phyloP scores from a whole-genome alignment of 2,888 invertebrate genomes.

The Abscondita cerata region DNA sequence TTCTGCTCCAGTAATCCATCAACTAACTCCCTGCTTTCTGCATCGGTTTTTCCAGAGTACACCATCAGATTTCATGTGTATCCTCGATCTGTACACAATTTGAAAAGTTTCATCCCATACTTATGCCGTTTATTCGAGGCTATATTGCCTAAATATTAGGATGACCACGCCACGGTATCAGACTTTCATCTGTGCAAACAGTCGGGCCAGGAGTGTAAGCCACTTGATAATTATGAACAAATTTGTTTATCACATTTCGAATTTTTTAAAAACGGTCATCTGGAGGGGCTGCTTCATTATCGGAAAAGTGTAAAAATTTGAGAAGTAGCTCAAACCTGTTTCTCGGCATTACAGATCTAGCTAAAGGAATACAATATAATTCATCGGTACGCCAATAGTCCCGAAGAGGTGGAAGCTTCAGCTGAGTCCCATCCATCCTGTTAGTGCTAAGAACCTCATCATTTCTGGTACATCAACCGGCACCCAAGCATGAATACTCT shows the following conservation, averaged over 20 bases:
- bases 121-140: conserved; percentile 19
- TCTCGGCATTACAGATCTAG: background rate
- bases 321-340: conserved; percentile 1
- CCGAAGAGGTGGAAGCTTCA: background rate
- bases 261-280: background rate
- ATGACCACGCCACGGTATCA: conserved; percentile 9
- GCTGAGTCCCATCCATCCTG: background rate
- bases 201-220: background rate
- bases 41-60: conserved; percentile 9
- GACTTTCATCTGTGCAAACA: background rate
- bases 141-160: conserved; percentile 23
- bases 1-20: background rate
- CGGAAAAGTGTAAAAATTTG: background rate
- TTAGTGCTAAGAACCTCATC: too few species aligned
- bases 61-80: conserved; percentile 10
- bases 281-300: conserved; percentile 6
- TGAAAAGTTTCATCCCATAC: conserved; percentile 21
- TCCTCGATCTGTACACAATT: conserved; percentile 14
- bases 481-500: background rate
- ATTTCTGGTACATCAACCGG: background rate
- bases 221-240: conserved; percentile 9
- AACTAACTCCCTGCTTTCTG: background rate
- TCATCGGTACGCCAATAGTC: too few species aligned
- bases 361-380: background rate
- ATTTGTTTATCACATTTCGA: conserved; percentile 3